These are phyloP conservation scores for Merluccius polli DNA, from an alignment of 2,797 vertebrate species.

Conservation along the genomic window DNA sequence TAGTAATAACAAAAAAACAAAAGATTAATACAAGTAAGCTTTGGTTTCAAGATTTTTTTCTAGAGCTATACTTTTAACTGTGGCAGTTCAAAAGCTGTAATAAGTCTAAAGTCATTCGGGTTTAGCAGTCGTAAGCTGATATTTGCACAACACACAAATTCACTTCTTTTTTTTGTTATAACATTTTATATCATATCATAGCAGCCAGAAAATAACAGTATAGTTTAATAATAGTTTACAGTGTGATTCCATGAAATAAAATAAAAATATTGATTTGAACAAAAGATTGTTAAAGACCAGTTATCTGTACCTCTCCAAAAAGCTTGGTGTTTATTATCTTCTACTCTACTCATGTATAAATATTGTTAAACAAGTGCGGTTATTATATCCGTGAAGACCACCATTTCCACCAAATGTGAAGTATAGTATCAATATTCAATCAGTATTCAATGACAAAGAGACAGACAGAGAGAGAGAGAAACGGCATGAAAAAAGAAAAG, in stretches of 20 bases:
- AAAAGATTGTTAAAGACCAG: conserved; percentile 51
- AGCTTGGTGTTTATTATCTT: conserved; percentile 18
- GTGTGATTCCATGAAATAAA: conserved; percentile 61
- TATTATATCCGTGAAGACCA: conserved; percentile 14
- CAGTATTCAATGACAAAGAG: conserved; percentile 24
- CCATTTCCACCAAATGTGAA: conserved; percentile 29
- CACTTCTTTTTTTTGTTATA: conserved; percentile 39
- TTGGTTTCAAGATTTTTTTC: conserved; percentile 74
- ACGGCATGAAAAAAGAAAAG: conserved; percentile 22
- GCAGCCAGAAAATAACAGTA: conserved; percentile 66
- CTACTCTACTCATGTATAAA: conserved; percentile 57
- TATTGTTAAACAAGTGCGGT: conserved; percentile 40
- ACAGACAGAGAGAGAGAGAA: conserved; percentile 20
- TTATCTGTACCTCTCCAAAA: conserved; percentile 60
- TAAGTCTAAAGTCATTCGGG: not conserved
- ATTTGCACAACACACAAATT: conserved; percentile 60
- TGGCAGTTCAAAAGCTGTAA: conserved; percentile 64
- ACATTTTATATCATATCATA: conserved; percentile 53
- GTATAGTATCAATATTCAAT: too few species aligned
- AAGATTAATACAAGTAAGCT: conserved; percentile 63
- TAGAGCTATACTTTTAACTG: conserved; percentile 64
- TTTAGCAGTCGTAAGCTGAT: conserved; percentile 67
- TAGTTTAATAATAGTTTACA: too few species aligned
- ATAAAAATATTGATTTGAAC: conserved; percentile 17
- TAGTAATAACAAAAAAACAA: conserved; percentile 44